Evolutionary conservation across 2,797 vertebrate species (phyloP).

Genomic region (Ispidina picta): DNA sequence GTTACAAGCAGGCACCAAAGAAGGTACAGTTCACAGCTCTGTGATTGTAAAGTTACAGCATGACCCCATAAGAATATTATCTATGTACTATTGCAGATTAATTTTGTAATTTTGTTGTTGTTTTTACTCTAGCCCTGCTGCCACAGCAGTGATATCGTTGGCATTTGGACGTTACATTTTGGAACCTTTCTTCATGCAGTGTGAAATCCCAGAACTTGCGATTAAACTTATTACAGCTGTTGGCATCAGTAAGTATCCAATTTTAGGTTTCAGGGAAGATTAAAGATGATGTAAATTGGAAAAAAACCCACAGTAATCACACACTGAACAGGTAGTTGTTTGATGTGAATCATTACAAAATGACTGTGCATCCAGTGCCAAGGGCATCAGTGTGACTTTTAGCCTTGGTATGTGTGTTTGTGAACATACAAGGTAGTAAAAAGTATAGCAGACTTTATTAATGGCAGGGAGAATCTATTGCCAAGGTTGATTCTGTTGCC

Average conservation of each 20-base stretch:
- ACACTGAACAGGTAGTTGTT: background rate
- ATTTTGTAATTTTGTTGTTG: constrained; percentile 19
- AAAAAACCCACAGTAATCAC: background rate
- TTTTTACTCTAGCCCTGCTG: constrained; percentile 85
- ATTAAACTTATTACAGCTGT: constrained; percentile 90
- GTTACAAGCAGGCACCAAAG: background rate
- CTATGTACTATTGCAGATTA: background rate
- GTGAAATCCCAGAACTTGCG: constrained; percentile 87
- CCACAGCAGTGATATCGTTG: constrained; percentile 90
- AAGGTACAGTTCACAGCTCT: background rate
- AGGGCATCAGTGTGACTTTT: background rate
- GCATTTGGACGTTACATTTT: constrained; percentile 94
- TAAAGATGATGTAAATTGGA: background rate
- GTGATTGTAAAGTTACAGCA: background rate
- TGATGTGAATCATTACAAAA: background rate
- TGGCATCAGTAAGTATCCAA: constrained; percentile 87
- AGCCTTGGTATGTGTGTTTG: background rate
- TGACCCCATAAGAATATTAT: background rate
- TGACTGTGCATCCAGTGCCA: background rate
- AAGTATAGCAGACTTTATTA: background rate
- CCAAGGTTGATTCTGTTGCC: constrained; percentile 6
- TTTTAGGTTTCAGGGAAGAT: background rate
- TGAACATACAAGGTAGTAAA: background rate
- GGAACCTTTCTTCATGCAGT: constrained; percentile 95
- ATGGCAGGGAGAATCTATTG: background rate